phyloP scores from a whole-genome alignment of 2,797 vertebrate genomes.

The Avahi laniger region DNA sequence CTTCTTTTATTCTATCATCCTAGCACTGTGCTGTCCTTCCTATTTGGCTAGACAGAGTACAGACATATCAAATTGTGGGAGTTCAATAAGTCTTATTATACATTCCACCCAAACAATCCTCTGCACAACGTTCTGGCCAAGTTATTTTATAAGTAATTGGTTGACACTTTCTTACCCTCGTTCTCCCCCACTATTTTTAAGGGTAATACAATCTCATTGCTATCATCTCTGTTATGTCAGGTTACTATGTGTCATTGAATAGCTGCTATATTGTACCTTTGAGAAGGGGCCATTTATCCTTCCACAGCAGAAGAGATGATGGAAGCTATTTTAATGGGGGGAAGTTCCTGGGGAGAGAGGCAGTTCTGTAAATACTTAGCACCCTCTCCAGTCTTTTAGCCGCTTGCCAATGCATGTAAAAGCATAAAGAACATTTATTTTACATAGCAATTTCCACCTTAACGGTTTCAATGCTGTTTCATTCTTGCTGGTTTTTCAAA shows the following conservation, averaged over 20 bases:
- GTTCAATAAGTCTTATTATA: background rate
- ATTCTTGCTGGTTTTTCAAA: background rate
- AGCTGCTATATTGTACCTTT: background rate
- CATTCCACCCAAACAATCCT: background rate
- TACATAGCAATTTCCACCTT: background rate
- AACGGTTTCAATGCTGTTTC: background rate
- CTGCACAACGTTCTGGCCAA: background rate
- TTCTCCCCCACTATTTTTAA: background rate
- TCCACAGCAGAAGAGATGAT: background rate
- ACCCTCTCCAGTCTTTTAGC: background rate
- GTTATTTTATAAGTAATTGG: background rate
- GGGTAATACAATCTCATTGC: background rate
- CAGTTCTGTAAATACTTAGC: background rate
- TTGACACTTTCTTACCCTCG: background rate
- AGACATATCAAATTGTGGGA: background rate
- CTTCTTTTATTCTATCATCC: constrained; percentile 39
- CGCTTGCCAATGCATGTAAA: background rate
- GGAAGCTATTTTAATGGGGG: background rate
- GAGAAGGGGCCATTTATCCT: background rate
- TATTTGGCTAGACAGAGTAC: background rate
- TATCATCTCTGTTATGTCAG: background rate
- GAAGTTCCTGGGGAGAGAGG: background rate
- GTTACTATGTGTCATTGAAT: background rate
- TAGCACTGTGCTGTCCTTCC: background rate
- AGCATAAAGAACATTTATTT: background rate